A percentile compares a stretch with the other conserved stretches of the same genome.
These are phyloP conservation scores for Lepidochitona cinerea DNA, from an alignment of 2,888 invertebrate genomes.

Conservation along the genomic window DNA sequence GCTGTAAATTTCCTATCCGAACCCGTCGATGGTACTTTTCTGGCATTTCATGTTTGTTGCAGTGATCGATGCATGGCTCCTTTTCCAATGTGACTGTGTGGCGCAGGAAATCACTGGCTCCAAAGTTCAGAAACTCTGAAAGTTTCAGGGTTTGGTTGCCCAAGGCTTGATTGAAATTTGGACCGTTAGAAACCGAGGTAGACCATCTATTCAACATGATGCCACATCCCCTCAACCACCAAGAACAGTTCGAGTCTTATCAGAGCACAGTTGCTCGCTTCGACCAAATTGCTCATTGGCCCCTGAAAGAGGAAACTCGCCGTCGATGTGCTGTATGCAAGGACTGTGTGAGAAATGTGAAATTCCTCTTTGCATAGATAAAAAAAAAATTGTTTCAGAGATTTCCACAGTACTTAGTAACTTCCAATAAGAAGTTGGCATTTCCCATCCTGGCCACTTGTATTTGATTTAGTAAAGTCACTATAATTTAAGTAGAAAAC, in stretches of 20 bases:
- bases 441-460: too few species aligned
- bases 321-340: conserved; percentile 17
- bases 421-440: too few species aligned
- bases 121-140: neutral
- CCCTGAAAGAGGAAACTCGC: neutral
- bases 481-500: too few species aligned
- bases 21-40: conserved; percentile 1
- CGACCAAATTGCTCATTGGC: neutral
- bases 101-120: conserved; percentile 5
- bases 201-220: neutral
- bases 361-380: conserved; percentile 15
- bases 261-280: neutral
- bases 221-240: neutral
- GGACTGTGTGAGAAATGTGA: conserved; percentile 18
- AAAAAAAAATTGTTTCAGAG: conserved; percentile 9
- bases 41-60: neutral
- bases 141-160: neutral
- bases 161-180: neutral
- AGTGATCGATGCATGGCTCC: conserved; percentile 1
- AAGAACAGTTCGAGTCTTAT: neutral
- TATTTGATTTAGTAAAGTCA: too few species aligned
- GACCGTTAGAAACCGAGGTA: neutral
- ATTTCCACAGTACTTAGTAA: too few species aligned
- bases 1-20: neutral
- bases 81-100: conserved; percentile 1